Conservation (phyloP, 2,888 invertebrate genomes). For the Aspidiotus rigidus region DNA sequence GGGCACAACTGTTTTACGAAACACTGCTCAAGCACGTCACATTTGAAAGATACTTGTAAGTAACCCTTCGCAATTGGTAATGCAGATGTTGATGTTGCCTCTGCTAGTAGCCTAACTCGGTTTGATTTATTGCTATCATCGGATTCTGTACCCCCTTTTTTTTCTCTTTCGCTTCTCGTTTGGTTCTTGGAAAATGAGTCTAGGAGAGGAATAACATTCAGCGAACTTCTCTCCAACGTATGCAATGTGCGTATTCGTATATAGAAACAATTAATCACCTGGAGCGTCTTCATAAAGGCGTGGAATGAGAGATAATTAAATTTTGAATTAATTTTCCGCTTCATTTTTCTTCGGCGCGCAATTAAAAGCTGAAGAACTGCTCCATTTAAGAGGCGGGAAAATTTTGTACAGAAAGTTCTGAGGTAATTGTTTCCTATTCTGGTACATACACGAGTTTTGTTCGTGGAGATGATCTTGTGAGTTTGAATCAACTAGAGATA, state of each 20-base stretch:
- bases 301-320: constrained; percentile 5
- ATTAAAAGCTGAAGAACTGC: no score
- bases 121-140: constrained; percentile 22
- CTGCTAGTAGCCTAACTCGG: constrained; percentile 16
- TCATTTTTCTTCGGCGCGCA: not conserved
- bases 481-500: no score
- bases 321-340: not conserved
- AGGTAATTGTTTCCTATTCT: no score
- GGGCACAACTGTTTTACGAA: constrained; percentile 14
- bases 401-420: no score
- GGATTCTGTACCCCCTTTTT: constrained; percentile 18
- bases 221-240: constrained; percentile 4
- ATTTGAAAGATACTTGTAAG: constrained; percentile 17
- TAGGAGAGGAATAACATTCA: not conserved
- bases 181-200: constrained; percentile 1
- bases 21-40: constrained; percentile 23
- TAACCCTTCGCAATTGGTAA: constrained; percentile 31
- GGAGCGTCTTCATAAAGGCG: constrained; percentile 11
- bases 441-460: no score
- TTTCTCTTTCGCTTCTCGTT: constrained; percentile 16
- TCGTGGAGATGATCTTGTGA: no score
- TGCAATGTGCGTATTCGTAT: constrained; percentile 8
- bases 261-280: constrained; percentile 29
- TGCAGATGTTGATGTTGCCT: constrained; percentile 32
- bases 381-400: no score